Base-by-base conservation (phyloP, 1,140 invertebrate genomes). In the Catajapyx aquilonaris region DNA sequence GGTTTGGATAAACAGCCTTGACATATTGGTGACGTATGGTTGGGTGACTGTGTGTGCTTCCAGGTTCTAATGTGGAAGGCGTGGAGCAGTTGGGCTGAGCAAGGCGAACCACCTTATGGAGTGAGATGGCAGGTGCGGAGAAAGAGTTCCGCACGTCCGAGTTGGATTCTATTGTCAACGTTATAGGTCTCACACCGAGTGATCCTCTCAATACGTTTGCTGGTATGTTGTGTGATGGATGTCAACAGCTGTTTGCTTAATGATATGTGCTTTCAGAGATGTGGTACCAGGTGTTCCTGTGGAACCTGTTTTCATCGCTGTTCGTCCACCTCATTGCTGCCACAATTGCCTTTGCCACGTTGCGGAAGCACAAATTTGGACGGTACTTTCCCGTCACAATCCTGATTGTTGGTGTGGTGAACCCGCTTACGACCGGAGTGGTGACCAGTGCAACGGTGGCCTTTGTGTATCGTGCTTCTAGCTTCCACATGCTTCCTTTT, bases 241-340 rank as follows among this genome's bases (percentile, higher is more conserved):
- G 28, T n/a, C 25, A 20, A 20, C n/a, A 31, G 18, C 7, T 23
- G 7, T 40, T 39, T 9, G 17, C 51, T 48, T 19, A 40, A 48
- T 44, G 11, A 21, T 40, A 31, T 44, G 35, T 38, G 30, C 43
- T 48, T 51, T 30, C 69, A 63, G 86, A 90, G 58, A 94, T 94
- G 77, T 93, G 86, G 86, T 93, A 91, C 57, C 78, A 87, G 49
- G 75, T 93, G 47, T 88, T 88, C 63, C 60, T 93, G 38, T 93
- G 85, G 85, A 81, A 84, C 13, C 62, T 94, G 46, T 85, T 88
- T 53, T 90, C 86, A 11, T 93, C 86, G 17, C 68, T 91, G 49
- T 73, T 93, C 52, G 81, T 93, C 33, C 87, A 94, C 57, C 72
- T 76, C 15, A 75, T 85, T 49, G 86, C 85, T 39, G 81, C 80